Conservation (phyloP, 2,797 vertebrate genomes). For the Capromys pilorides region DNA sequence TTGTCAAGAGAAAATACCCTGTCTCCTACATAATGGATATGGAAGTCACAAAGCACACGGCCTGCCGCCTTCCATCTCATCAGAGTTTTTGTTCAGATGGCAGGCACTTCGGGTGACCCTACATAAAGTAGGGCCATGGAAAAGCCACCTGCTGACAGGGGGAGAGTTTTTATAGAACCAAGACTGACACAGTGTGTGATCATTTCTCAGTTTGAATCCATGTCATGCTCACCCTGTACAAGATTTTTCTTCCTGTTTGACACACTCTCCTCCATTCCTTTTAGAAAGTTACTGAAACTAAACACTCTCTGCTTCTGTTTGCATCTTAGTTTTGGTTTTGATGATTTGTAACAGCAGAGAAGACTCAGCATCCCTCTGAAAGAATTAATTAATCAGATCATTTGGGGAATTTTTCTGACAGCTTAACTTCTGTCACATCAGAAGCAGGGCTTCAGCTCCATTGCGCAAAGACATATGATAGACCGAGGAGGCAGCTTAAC, state of each 20-base stretch:
- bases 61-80: not conserved
- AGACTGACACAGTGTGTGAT: not conserved
- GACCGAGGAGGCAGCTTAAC: not conserved
- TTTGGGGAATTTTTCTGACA: conserved; percentile 56
- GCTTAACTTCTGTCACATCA: not conserved
- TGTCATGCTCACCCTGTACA: not conserved
- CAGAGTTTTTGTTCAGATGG: not conserved
- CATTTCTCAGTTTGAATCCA: not conserved
- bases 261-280: not conserved
- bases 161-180: not conserved
- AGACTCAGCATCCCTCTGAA: not conserved
- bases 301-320: not conserved
- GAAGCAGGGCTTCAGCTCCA: not conserved
- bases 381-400: conserved; percentile 58
- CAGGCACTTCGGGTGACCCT: not conserved
- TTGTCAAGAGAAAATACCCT: conserved; percentile 32
- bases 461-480: not conserved
- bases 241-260: conserved; percentile 31
- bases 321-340: not conserved
- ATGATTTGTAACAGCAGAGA: conserved; percentile 31
- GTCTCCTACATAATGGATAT: not conserved
- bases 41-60: not conserved
- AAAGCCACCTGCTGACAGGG: not conserved
- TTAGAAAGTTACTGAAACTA: conserved; percentile 41
- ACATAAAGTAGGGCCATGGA: not conserved